Conservation (phyloP, 2,888 invertebrate genomes). For the Drosophila formosana region DNA sequence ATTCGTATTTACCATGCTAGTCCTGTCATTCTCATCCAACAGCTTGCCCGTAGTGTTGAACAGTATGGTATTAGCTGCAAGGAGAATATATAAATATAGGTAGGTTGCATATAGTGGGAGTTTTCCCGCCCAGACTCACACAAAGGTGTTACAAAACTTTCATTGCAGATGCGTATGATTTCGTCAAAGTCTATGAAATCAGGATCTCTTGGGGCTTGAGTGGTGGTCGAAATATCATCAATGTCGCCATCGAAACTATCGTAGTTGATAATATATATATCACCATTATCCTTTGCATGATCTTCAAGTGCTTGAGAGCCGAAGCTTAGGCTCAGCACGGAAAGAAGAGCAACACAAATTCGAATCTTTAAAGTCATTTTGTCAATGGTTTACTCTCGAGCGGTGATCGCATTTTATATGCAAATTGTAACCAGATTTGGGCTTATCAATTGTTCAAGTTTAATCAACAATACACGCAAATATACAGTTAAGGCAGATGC, state of each 20-base stretch:
- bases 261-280: constrained; percentile 72
- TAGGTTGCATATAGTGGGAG: too few species aligned
- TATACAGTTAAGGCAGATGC: constrained; percentile 36
- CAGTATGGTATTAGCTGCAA: constrained; percentile 85
- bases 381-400: constrained; percentile 20
- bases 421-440: background rate
- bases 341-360: constrained; percentile 11
- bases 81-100: background rate
- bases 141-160: constrained; percentile 86
- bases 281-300: constrained; percentile 79
- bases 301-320: constrained; percentile 33
- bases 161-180: constrained; percentile 86
- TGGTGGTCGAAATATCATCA: constrained; percentile 58
- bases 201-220: constrained; percentile 26
- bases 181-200: constrained; percentile 82
- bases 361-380: constrained; percentile 42
- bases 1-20: constrained; percentile 86
- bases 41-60: constrained; percentile 87
- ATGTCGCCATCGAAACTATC: constrained; percentile 67
- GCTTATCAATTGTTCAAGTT: background rate
- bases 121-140: constrained; percentile 82
- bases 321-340: constrained; percentile 25
- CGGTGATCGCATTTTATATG: constrained; percentile 41
- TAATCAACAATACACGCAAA: constrained; percentile 10
- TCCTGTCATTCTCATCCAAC: constrained; percentile 87